phyloP scores from a whole-genome alignment of 2,113 vertebrate genomes.

The Lota lota region DNA sequence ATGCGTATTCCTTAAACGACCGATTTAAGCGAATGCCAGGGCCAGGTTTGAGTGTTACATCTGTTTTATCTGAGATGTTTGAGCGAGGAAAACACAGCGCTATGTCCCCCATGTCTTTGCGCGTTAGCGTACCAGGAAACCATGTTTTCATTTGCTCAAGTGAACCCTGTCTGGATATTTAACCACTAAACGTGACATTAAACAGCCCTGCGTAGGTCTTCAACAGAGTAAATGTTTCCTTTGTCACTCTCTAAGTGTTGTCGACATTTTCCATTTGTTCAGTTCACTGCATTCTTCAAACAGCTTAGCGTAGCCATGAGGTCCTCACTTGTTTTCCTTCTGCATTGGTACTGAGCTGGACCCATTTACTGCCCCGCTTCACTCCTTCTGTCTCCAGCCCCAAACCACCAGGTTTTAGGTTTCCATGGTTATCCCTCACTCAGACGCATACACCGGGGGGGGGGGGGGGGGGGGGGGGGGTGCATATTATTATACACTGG shows the following conservation, averaged over 20 bases:
- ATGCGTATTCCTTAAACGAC: too few relatives aligned
- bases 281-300: background rate
- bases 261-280: constrained; percentile 39
- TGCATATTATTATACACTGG: too few relatives aligned
- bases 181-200: background rate
- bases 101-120: too few relatives aligned
- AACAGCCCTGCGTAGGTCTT: background rate
- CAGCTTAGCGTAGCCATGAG: background rate
- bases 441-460: background rate
- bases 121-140: too few relatives aligned
- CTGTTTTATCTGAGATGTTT: too few relatives aligned
- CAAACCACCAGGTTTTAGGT: constrained; percentile 24
- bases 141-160: background rate
- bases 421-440: constrained; percentile 14
- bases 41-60: too few relatives aligned
- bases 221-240: constrained; percentile 11
- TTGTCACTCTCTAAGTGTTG: constrained; percentile 17
- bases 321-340: constrained; percentile 36
- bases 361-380: constrained; percentile 2
- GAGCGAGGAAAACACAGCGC: too few relatives aligned
- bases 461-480: background rate
- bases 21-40: too few relatives aligned
- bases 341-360: constrained; percentile 8
- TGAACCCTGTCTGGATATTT: background rate
- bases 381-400: constrained; percentile 19